Base-by-base conservation (phyloP, 2,113 vertebrate genomes). In the Eretmochelys imbricata region DNA sequence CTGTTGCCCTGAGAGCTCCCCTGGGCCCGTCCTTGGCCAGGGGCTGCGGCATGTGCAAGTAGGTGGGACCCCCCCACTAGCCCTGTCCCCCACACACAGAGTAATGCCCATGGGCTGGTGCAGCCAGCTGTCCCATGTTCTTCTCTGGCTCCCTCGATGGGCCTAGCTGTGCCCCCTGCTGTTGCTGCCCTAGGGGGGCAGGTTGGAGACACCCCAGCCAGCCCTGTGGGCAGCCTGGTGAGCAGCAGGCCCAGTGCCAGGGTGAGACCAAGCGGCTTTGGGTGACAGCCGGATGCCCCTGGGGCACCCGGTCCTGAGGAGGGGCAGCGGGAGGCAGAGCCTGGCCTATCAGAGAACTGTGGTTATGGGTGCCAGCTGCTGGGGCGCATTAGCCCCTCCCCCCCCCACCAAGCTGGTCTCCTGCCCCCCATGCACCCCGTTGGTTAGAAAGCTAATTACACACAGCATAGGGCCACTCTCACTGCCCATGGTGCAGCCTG, bases 121-220 rank as follows among this genome's bases (percentile, higher is more conserved):
- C 55, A 57, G 55, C 10, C 59, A 62, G 59, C 59, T 20, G 35
- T n/a, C 35, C 65, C 19, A n/a, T 5, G 8, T 35, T 19, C 12
- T 29, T 13, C 20, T 49, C 51, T 20, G 29, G 31, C 17, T 9
- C 6, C 7, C 2, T 17, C 29, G 1, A 14, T 59, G 82, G 51
- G 53, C 53, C 20, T 12, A 51, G 53, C 54, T 46, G 54, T 46
- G 51, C 25, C 54, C 31, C 22, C 20, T 1, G 3, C 20, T 35
- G 8, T 80, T 27, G 3, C 38, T 4, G 42, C 54, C 29, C 24
- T 13, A 10, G 5, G 0, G 0, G 48, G 17, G n/a, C 5, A 8
- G 6, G 62, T 48, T 78, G 42, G 38, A 13, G 42, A 48, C 75
- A 48, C 12, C 38, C 10, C 42, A 75, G 72, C 38, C 38, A 38